Percentiles rank a stretch among this genome's conserved stretches.
phyloP scores from a whole-genome alignment of 1,140 invertebrate species.

The Samia ricini region DNA sequence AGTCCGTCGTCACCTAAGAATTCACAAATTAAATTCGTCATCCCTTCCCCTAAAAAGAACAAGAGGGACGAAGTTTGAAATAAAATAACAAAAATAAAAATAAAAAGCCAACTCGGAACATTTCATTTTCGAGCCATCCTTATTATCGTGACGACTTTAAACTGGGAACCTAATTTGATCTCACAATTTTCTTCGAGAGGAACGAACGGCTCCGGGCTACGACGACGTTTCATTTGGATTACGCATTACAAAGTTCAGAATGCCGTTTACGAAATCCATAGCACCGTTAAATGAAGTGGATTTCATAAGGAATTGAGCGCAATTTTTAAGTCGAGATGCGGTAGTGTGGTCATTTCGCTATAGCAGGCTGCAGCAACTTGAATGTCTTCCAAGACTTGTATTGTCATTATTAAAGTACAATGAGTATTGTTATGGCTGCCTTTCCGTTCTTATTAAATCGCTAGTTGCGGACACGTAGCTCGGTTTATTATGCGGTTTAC shows the following conservation, averaged over 20 bases:
- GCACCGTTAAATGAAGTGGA: not conserved
- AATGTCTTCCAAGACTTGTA: constrained; percentile 58
- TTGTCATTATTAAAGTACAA: constrained; percentile 61
- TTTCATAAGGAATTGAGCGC: not conserved
- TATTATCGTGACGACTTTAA: constrained; percentile 51
- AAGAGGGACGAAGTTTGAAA: constrained; percentile 11
- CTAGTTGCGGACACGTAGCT: constrained; percentile 18
- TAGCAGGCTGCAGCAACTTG: constrained; percentile 43
- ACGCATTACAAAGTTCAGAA: constrained; percentile 34
- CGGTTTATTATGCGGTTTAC: constrained; percentile 12
- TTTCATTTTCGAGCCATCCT: constrained; percentile 46
- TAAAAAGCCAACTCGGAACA: constrained; percentile 20
- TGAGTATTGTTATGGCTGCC: constrained; percentile 56
- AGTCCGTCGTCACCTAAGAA: not conserved
- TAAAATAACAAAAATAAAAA: constrained; percentile 22
- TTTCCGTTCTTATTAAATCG: constrained; percentile 51
- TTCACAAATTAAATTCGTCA: constrained; percentile 16
- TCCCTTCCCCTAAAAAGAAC: constrained; percentile 9
- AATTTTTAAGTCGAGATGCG: constrained; percentile 24
- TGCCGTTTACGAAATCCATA: not conserved
- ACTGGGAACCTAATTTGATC: constrained; percentile 61
- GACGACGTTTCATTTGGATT: constrained; percentile 68
- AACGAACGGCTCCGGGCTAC: constrained; percentile 49
- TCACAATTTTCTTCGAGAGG: constrained; percentile 59
- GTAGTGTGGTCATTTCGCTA: constrained; percentile 56